Evolutionary conservation across 1,140 invertebrate genomes (phyloP), one percentile per base, ranked within the genome.

Genomic region (Scylla paramamosain): DNA sequence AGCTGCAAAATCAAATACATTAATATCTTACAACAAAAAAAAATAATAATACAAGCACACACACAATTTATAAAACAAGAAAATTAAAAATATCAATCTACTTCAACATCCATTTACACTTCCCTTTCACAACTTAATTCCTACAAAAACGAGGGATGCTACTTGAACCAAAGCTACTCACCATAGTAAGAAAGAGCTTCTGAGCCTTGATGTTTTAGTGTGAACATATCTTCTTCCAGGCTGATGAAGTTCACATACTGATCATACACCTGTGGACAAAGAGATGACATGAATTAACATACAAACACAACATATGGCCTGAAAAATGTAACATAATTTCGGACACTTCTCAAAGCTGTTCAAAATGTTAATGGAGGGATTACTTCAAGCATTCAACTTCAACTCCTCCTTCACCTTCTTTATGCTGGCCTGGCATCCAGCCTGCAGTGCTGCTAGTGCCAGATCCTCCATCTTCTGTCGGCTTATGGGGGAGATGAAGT

Each of bases 181-280:
- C 98, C 98, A 97, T 99, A 99, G 97, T 99, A 99, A 12, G 99
- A 99, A 95, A 99, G 97, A 59, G 98, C 97, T 96, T 99, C 98
- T 96, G 98, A 98, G 96, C 99, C 98, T 97, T 99, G 99, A 97
- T 99, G 98, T 96, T 98, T 98, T 93, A 99, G 97, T 95, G 99
- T 98, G 97, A 99, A 99, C 97, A 99, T 98, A 97, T 99, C 99
- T 97, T 99, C 99, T 97, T 99, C 99, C 93, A 99, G 97, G 48
- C 98, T 98, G 96, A 99, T 99, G 97, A 99, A 99, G 97, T 99
- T 99, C 52, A 99, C 97, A 98, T 99, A 99, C 97, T 99, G 99
- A 97, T 99, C 99, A 97, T 98, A 99, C 67, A 99, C 97, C 98
- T 98, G 94, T 16, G 90, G 82, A 67, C 96, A 90, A 89, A 89